Conservation (phyloP, 2,797 vertebrate genomes). For the Spinus olivaceus region DNA sequence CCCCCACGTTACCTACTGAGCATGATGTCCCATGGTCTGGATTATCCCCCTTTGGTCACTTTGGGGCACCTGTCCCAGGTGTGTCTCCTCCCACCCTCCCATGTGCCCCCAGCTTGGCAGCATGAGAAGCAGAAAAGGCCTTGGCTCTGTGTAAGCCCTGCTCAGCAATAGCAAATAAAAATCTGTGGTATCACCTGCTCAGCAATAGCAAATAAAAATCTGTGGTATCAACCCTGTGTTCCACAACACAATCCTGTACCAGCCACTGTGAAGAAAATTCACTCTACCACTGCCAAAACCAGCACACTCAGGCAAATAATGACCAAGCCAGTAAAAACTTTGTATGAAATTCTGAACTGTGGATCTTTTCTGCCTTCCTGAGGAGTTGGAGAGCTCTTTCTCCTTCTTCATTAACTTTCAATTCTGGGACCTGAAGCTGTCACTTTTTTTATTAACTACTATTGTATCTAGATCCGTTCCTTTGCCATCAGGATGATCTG, state of each 20-base stretch:
- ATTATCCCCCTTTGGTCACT: neutral
- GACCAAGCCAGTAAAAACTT: neutral
- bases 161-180: neutral
- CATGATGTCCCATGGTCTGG: neutral
- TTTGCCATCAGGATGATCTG: neutral
- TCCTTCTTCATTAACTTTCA: neutral
- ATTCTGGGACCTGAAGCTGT: fast-evolving
- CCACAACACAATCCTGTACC: neutral
- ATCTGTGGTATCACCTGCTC: neutral
- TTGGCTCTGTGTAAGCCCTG: neutral
- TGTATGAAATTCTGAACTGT: neutral
- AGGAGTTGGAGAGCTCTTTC: neutral
- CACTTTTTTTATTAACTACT: neutral
- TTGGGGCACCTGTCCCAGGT: neutral
- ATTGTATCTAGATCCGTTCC: neutral
- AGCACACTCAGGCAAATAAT: neutral
- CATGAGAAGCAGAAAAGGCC: fast-evolving
- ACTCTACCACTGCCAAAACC: neutral
- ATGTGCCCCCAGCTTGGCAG: fast-evolving
- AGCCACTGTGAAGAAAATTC: neutral
- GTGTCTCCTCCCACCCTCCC: neutral
- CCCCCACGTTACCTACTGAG: neutral
- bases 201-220: neutral
- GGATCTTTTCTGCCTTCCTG: neutral
- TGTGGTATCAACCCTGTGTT: neutral